Evolutionary conservation across 2,113 vertebrate species (phyloP).

Genomic region (Chroicocephalus ridibundus): DNA sequence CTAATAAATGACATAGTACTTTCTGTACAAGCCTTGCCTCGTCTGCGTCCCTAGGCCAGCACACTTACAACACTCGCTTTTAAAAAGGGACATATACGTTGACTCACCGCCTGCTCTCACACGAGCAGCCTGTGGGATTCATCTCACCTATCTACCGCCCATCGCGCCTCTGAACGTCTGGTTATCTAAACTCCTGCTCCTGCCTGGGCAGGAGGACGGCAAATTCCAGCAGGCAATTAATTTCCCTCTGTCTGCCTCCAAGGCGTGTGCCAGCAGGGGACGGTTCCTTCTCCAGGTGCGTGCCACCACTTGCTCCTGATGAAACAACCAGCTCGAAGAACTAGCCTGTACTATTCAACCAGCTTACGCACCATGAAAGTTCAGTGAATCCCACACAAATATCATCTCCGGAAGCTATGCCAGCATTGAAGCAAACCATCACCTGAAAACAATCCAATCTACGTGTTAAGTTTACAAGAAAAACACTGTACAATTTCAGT

Average conservation of each 20-base stretch:
- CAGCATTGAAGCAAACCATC: background rate
- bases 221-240: background rate
- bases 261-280: background rate
- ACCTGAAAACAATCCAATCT: background rate
- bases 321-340: background rate
- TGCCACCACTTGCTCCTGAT: background rate
- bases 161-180: accelerated
- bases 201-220: background rate
- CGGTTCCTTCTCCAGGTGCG: background rate
- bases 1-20: background rate
- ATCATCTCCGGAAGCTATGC: background rate
- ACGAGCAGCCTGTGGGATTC: background rate
- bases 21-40: background rate
- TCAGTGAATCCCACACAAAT: background rate
- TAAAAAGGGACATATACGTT: background rate
- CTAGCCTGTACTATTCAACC: accelerated
- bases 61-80: background rate
- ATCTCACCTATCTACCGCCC: background rate
- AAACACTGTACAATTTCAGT: background rate
- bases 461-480: background rate
- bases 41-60: background rate
- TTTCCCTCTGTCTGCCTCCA: background rate
- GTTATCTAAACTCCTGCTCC: background rate
- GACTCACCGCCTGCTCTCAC: background rate
- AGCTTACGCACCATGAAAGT: accelerated